A percentile compares a stretch with the other conserved stretches of the same genome.
Conservation (phyloP, 2,888 invertebrate species). For the Disparrhopalites patrizii region DNA sequence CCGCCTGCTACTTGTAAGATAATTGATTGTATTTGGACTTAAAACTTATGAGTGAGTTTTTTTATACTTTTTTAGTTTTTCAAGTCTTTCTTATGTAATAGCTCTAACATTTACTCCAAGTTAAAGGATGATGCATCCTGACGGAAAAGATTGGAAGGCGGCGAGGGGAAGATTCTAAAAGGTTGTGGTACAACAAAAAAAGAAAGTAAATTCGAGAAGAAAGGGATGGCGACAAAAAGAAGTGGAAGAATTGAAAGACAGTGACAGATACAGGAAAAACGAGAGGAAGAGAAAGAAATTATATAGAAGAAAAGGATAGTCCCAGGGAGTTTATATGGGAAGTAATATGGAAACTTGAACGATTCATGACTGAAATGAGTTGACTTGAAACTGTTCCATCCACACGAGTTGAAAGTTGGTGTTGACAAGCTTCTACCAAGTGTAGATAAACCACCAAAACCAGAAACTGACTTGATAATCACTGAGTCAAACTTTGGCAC, state of each 20-base stretch:
- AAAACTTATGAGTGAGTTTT: constrained; percentile 7
- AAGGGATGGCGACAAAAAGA: not conserved
- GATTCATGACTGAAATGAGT: constrained; percentile 5
- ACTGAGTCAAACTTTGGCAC: constrained; percentile 17
- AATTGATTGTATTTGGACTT: constrained; percentile 13
- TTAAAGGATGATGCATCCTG: too few species aligned
- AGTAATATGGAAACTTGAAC: not conserved
- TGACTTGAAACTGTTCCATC: constrained; percentile 23
- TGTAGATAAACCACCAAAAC: constrained; percentile 18
- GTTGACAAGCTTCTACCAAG: constrained; percentile 15
- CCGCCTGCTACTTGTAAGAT: not conserved
- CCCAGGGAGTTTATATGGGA: not conserved
- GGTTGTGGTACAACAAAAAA: not conserved
- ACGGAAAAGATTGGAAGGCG: too few species aligned
- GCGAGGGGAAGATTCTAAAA: too few species aligned
- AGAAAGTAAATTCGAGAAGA: not conserved
- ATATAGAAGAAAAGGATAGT: not conserved
- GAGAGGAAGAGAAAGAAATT: not conserved
- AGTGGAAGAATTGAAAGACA: not conserved
- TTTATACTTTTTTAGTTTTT: not conserved
- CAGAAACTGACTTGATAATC: constrained; percentile 24
- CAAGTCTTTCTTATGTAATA: too few species aligned
- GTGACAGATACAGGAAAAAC: not conserved
- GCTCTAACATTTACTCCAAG: too few species aligned
- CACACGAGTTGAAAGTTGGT: constrained; percentile 10